A percentile compares a stretch with the other conserved stretches of the same genome.
Conservation (phyloP, 2,113 vertebrate species). For the Ancistrus triradiatus region DNA sequence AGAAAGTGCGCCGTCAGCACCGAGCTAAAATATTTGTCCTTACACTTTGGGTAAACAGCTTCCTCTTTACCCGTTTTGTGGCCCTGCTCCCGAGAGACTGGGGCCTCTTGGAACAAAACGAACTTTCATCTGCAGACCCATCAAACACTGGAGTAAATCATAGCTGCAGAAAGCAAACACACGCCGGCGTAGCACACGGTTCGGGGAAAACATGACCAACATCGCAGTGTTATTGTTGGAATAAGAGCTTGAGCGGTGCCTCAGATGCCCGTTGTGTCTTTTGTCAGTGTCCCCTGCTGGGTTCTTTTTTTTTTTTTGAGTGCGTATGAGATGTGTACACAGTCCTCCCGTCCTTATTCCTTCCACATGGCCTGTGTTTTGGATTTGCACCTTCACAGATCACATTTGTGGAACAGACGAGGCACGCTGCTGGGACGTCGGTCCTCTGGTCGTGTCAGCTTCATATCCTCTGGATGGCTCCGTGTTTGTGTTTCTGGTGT, state of each 20-base stretch:
- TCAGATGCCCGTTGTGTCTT: conserved; percentile 19
- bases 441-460: no score
- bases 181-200: neutral
- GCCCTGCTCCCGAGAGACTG: conserved; percentile 25
- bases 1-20: conserved; percentile 9
- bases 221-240: conserved; percentile 8
- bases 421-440: no score
- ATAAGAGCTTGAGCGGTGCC: conserved; percentile 18
- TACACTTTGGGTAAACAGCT: conserved; percentile 26
- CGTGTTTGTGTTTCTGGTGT: no score
- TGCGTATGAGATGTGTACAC: conserved; percentile 58
- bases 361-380: conserved; percentile 69
- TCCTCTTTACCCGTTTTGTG: conserved; percentile 33
- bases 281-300: conserved; percentile 48
- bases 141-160: neutral
- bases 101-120: neutral
- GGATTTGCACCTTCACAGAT: conserved; percentile 27
- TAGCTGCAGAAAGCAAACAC: conserved; percentile 1
- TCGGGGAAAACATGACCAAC: neutral
- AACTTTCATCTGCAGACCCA: neutral
- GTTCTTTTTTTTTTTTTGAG: conserved; percentile 56
- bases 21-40: conserved; percentile 51
- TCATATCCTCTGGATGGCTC: no score
- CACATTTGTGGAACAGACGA: neutral
- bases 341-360: conserved; percentile 60